Evolutionary conservation across 2,797 vertebrate genomes (phyloP), one percentile per base, ranked within the genome.

Genomic region (Moxostoma hubbsi): DNA sequence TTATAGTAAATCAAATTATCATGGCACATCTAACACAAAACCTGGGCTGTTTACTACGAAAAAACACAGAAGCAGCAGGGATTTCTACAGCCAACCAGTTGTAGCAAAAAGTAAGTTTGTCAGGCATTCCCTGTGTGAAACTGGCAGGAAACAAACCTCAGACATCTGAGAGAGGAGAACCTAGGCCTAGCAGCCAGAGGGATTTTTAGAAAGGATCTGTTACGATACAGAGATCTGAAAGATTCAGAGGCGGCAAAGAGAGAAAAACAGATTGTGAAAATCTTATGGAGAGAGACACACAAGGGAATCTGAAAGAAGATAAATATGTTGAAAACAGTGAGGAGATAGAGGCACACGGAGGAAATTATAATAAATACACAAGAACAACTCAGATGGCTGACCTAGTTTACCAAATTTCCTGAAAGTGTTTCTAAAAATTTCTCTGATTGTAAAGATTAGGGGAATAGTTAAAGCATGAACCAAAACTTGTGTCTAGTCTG

Each of bases 81-180:
- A 77, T 66, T 74, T 84, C 63, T 68, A 83, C 61, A 79, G 82
- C 78, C 75, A 79, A 66, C 82, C 63, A 70, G 54, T 75, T 61
- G 58, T 76, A 75, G 69, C 82, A 81, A 78, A 80, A 77, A 83
- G 74, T 73, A 66, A 24, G 73, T 82, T 78, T 63, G 81, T 80
- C 63, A 75, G 79, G 80, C 82, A 81, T 82, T 80, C 77, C 73
- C 79, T 83, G 75, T 80, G 76, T 75, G 16, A 73, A 80, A 82
- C 75, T 83, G 80, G 73, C 84, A 83, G 85, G 64, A 55, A 78
- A 96, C 97, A 91, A 96, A 98, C 97, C 96, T 97, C 94, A 98
- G 95, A 95, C 96, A 97, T 94, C 97, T 97, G 94, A 98, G 95
- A 90, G 96, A 98, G 92, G 95, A 97, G 95, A 97, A 98, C 94